Base-by-base conservation (phyloP, 2,888 invertebrate genomes). In the Deilephila porcellus region DNA sequence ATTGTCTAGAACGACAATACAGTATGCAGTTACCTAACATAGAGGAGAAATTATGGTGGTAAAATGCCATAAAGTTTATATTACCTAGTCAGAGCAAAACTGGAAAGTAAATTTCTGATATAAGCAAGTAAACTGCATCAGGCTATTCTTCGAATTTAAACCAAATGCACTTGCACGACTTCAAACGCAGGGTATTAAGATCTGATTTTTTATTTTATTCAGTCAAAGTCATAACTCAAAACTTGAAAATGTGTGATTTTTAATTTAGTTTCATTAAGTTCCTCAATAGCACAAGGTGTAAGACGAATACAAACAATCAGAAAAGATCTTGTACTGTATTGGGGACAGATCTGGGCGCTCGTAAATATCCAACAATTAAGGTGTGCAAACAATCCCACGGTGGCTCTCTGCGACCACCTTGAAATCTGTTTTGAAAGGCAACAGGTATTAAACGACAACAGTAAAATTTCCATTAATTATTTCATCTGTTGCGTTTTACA, bases 221-320 rank as follows among this genome's bases (percentile, higher is more conserved):
- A 20, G 25, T 19, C 4, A 37, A 11, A 25, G 60, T 60, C 8
- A 29, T 29, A 29, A 60, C 14, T 60, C 29, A 60, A 29, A 14
- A 7, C 20, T n/a, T 7, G 20, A 11, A 8, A 60, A 6, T 19
- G 37, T 19, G 3, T n/a, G 19, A n/a, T 19, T 37, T 7, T 60
- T 8, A 34, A 34, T 34, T 63, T 20, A 63, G 19, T 37, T n/a
- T 34, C 32, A 34, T 7, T 34, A 63, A 34, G 8, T 34, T 34
- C 20, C 60, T n/a, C n/a, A 63, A 63, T n/a, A 19, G 63, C 37
- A 63, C 63, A 34, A 63, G 63, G 63, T 32, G 34, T 17, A 17
- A 17, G 32, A 19, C 32, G 17, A 34, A 34, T 32, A 62, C 62
- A 62, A 34, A 62, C 62, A 62, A 17, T 34, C 34, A 62, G 32